Percentiles rank a stretch among this genome's conserved stretches.
These are phyloP conservation scores for Galerucella pusilla DNA, from an alignment of 2,888 invertebrate genomes.

Conservation along the genomic window DNA sequence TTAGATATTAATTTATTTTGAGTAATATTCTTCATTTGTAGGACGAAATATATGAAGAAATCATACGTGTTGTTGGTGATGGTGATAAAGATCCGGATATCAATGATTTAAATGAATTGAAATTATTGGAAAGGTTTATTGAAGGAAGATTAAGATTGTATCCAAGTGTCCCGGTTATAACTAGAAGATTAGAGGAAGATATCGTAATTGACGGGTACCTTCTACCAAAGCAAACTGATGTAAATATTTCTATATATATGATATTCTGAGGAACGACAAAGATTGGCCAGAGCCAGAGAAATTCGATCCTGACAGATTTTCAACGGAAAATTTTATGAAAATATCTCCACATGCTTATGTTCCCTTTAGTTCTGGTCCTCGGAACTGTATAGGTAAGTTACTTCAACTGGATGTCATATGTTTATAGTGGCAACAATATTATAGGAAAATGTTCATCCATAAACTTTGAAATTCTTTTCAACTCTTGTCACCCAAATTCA, in stretches of 20 bases:
- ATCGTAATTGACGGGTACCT: constrained; percentile 52
- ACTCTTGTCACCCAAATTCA: no score
- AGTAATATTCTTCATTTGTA: constrained; percentile 30
- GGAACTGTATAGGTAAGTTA: constrained; percentile 74
- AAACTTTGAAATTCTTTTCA: no score
- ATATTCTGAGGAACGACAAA: constrained; percentile 73
- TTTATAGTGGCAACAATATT: no score
- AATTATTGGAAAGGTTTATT: constrained; percentile 60
- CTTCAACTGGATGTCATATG: no score
- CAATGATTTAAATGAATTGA: constrained; percentile 58
- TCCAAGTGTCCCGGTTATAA: constrained; percentile 62
- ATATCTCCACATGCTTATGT: constrained; percentile 74
- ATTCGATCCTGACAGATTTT: constrained; percentile 79
- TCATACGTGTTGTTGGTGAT: constrained; percentile 51
- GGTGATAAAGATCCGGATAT: constrained; percentile 48
- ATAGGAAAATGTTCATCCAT: no score
- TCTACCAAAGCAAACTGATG: constrained; percentile 67
- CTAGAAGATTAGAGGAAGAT: constrained; percentile 54
- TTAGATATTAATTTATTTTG: no score
- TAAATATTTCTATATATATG: constrained; percentile 72
- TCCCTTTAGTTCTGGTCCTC: constrained; percentile 76
- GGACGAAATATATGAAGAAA: constrained; percentile 51
- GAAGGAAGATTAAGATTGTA: constrained; percentile 62
- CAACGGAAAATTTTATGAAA: constrained; percentile 68
- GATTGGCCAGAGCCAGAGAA: constrained; percentile 73